phyloP scores from a whole-genome alignment of 2,888 invertebrate genomes.

The Tolmerus cingulatus region DNA sequence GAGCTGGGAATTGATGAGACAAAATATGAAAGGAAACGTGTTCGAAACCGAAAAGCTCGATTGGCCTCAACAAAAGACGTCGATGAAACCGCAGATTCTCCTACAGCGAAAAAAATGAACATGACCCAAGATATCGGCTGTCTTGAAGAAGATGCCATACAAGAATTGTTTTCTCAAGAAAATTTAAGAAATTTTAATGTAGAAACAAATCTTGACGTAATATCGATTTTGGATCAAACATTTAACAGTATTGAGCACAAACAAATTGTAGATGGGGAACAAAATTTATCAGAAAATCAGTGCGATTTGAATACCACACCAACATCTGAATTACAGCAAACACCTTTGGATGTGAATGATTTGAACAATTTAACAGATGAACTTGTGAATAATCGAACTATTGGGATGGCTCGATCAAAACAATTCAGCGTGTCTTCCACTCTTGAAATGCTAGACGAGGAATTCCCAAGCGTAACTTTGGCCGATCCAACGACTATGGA shows the following conservation, averaged over 20 bases:
- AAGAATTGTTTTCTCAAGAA: background rate
- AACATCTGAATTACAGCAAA: background rate
- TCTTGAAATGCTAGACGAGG: slow-evolving; percentile 38
- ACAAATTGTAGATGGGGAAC: background rate
- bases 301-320: background rate
- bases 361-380: background rate
- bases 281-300: background rate
- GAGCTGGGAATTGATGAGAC: slow-evolving; percentile 60
- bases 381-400: background rate
- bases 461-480: background rate
- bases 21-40: slow-evolving; percentile 59
- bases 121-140: background rate
- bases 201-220: background rate
- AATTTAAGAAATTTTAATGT: background rate
- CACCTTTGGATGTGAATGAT: background rate
- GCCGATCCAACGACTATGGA: slow-evolving; percentile 42
- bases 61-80: background rate
- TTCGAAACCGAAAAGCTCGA: slow-evolving; percentile 56
- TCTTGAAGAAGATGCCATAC: background rate
- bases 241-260: background rate
- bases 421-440: slow-evolving; percentile 36
- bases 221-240: background rate
- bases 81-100: background rate
- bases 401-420: background rate
- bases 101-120: background rate